Evolutionary conservation across 2,888 invertebrate genomes (phyloP).

Genomic region (Ophion ventricosus): DNA sequence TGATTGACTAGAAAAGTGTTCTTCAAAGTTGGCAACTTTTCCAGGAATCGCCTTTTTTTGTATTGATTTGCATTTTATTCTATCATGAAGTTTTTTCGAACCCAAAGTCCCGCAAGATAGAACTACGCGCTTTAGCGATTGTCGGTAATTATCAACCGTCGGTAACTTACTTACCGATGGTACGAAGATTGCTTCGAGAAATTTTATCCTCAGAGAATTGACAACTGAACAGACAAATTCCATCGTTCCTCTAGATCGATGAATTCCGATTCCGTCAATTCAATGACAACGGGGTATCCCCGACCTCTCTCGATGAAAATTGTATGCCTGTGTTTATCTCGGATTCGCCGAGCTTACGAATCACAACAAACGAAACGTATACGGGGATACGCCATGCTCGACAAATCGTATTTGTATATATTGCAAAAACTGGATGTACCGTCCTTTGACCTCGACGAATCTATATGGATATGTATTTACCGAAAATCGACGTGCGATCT

Average conservation of each 20-base stretch:
- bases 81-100: neutral
- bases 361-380: neutral
- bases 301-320: too few species aligned
- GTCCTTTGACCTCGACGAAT: neutral
- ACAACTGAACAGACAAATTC: neutral
- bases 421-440: neutral
- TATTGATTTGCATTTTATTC: too few species aligned
- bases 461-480: neutral
- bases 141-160: neutral
- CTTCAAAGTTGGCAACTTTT: neutral
- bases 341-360: neutral
- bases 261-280: neutral
- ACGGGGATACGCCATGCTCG: neutral
- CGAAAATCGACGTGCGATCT: neutral
- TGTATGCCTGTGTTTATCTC: neutral
- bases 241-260: neutral
- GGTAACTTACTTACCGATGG: neutral
- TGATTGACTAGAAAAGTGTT: too few species aligned
- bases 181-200: neutral
- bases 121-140: neutral
- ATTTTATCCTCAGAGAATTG: neutral
- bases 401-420: neutral
- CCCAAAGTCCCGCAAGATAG: neutral
- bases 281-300: too few species aligned
- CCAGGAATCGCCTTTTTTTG: too few species aligned